Conservation (phyloP, 1,140 invertebrate genomes). For the Heliconius eleuchia region DNA sequence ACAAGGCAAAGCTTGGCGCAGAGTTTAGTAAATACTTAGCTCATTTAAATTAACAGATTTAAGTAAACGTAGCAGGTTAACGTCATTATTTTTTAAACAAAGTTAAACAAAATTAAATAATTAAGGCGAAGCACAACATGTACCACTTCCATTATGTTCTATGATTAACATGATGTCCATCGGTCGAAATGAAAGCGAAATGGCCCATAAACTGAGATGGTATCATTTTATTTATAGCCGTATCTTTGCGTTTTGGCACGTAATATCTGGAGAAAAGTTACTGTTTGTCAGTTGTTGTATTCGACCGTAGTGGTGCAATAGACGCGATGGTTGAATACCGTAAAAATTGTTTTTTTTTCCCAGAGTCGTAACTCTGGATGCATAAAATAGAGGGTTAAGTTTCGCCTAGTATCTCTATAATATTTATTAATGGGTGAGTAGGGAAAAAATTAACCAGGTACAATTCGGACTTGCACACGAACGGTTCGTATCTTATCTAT, state of each 20-base stretch:
- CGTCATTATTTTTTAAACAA: too few relatives aligned
- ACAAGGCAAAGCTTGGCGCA: too few relatives aligned
- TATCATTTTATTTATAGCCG: slow-evolving; percentile 37
- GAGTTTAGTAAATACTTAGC: too few relatives aligned
- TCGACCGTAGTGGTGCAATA: neutral
- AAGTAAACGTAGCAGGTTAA: too few relatives aligned
- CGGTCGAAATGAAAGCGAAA: slow-evolving; percentile 40
- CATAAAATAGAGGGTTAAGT: neutral
- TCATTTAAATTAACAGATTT: too few relatives aligned
- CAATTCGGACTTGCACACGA: too few relatives aligned
- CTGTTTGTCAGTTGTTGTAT: slow-evolving; percentile 11
- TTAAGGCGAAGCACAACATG: neutral
- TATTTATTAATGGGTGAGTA: neutral
- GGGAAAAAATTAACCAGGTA: too few relatives aligned
- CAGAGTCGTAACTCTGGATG: neutral
- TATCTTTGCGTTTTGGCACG: slow-evolving; percentile 24
- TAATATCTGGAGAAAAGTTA: slow-evolving; percentile 24
- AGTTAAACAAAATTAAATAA: neutral
- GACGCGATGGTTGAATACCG: too few relatives aligned
- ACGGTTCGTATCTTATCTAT: too few relatives aligned
- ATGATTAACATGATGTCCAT: slow-evolving; percentile 28
- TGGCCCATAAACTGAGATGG: slow-evolving; percentile 34
- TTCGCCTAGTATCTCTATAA: too few relatives aligned
- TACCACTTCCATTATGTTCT: slow-evolving; percentile 7
- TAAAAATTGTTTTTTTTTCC: too few relatives aligned